Evolutionary conservation across 1,140 invertebrate species (phyloP).

Genomic region (Bursaphelenchus mucronatus): DNA sequence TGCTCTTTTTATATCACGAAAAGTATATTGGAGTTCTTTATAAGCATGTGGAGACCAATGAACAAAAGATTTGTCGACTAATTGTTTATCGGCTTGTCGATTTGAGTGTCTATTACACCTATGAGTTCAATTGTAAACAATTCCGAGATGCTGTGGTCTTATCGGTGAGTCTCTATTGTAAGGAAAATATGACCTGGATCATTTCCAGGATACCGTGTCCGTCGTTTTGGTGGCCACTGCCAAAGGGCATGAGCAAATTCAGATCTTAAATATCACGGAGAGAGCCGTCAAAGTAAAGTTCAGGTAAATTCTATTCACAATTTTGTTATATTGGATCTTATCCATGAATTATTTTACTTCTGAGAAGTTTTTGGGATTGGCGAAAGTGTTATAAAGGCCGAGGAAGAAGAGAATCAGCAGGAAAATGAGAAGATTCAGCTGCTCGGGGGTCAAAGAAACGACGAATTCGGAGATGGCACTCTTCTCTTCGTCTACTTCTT

Average conservation of each 20-base stretch:
- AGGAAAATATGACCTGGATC: background rate
- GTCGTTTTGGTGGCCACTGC: constrained; percentile 33
- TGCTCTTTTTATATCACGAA: constrained; percentile 69
- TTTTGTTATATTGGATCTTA: constrained; percentile 6
- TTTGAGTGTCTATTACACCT: constrained; percentile 39
- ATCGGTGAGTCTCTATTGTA: constrained; percentile 15
- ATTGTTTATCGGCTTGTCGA: constrained; percentile 40
- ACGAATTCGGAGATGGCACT: background rate
- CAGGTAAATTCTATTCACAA: constrained; percentile 31
- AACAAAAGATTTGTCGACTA: constrained; percentile 47
- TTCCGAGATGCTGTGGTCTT: constrained; percentile 41
- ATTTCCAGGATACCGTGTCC: constrained; percentile 42
- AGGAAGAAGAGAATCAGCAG: constrained; percentile 1
- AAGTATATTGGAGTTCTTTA: constrained; percentile 42
- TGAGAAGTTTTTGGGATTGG: background rate
- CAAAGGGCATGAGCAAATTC: constrained; percentile 49
- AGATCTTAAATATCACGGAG: constrained; percentile 36
- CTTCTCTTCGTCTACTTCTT: background rate
- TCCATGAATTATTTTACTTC: too few species aligned
- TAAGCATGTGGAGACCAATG: constrained; percentile 45
- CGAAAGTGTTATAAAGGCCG: background rate
- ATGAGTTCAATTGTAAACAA: constrained; percentile 46
- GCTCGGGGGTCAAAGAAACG: constrained; percentile 4
- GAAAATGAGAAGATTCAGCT: constrained; percentile 3
- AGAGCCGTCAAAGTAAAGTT: constrained; percentile 57